These are phyloP conservation scores for Camponotus floridanus DNA, from an alignment of 1,140 invertebrate genomes.

Conservation along the genomic window DNA sequence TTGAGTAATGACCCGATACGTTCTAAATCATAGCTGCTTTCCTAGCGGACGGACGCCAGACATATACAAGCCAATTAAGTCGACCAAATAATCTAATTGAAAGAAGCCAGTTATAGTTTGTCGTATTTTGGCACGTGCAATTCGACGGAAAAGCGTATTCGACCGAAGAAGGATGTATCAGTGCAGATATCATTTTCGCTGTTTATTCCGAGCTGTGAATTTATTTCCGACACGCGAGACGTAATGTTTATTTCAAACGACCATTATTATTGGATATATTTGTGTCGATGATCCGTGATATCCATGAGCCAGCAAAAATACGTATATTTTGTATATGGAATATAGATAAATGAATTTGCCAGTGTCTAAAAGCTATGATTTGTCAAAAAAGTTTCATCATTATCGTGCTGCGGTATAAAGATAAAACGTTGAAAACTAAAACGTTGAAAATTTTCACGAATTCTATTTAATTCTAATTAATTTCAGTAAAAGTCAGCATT, in stretches of 20 bases:
- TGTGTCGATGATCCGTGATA: slow-evolving; percentile 33
- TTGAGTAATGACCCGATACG: slow-evolving; percentile 34
- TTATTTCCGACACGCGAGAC: slow-evolving; percentile 32
- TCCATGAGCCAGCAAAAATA: neutral
- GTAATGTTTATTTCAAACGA: slow-evolving; percentile 34
- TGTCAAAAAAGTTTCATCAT: slow-evolving; percentile 42
- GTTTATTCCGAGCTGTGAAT: slow-evolving; percentile 51
- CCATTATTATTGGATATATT: slow-evolving; percentile 38
- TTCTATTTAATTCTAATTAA: too few species aligned
- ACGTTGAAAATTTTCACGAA: neutral
- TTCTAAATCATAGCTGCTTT: slow-evolving; percentile 58
- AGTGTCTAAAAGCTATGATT: neutral
- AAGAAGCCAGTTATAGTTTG: slow-evolving; percentile 41
- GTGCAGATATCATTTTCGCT: slow-evolving; percentile 17
- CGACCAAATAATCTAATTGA: slow-evolving; percentile 55
- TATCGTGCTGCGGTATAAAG: neutral
- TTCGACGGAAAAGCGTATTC: neutral
- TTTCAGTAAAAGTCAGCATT: neutral
- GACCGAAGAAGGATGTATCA: neutral
- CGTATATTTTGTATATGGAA: neutral
- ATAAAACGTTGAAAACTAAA: neutral
- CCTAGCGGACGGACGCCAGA: slow-evolving; percentile 42
- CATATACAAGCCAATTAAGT: slow-evolving; percentile 59
- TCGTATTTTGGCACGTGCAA: slow-evolving; percentile 44
- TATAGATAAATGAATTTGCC: neutral